Percentiles rank a stretch among this genome's conserved stretches.
Conservation (phyloP, 2,797 vertebrate genomes). For the Yasuhikotakia modesta region DNA sequence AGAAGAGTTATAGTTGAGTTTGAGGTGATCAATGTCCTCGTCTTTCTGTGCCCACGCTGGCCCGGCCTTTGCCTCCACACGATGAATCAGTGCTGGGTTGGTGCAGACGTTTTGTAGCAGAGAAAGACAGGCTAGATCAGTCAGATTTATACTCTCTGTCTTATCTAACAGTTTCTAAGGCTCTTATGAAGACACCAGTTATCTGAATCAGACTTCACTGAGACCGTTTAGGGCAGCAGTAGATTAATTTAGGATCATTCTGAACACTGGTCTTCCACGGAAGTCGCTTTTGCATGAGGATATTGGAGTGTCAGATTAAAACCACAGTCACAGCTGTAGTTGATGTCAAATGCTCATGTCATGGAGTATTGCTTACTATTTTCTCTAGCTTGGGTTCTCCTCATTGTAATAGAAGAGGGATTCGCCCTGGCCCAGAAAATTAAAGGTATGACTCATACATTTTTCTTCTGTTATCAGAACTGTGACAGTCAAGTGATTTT, state of each 20-base stretch:
- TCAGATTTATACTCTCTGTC: constrained; percentile 32
- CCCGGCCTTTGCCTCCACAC: constrained; percentile 33
- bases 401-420: constrained; percentile 89
- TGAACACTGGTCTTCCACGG: neutral
- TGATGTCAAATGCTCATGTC: constrained; percentile 18
- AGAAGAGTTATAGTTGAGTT: constrained; percentile 25
- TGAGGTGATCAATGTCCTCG: constrained; percentile 43
- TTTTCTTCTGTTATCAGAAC: neutral
- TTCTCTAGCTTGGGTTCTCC: constrained; percentile 79
- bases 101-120: constrained; percentile 21
- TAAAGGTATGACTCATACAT: constrained; percentile 80
- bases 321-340: constrained; percentile 35
- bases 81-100: constrained; percentile 40
- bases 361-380: constrained; percentile 57
- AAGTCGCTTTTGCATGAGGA: neutral
- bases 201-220: neutral
- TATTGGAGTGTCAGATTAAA: constrained; percentile 24
- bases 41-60: constrained; percentile 27
- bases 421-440: constrained; percentile 93
- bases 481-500: neutral
- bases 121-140: neutral
- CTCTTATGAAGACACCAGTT: neutral
- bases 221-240: neutral
- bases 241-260: neutral
- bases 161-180: constrained; percentile 2